phyloP scores from a whole-genome alignment of 1,140 invertebrate species.

The Drosophila sp. region DNA sequence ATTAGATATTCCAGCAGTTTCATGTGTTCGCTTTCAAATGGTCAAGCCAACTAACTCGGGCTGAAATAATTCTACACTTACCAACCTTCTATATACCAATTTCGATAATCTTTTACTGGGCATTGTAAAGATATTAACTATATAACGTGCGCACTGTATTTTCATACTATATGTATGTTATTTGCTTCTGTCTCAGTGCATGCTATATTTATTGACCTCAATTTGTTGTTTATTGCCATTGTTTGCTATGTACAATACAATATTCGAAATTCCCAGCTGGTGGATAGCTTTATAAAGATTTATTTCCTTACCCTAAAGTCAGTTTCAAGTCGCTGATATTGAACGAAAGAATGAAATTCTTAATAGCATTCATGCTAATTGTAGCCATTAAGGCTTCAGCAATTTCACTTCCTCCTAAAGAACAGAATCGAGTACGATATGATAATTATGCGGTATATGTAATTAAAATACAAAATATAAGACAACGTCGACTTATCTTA shows the following conservation, averaged over 20 bases:
- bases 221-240: background rate
- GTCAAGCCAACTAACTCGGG: background rate
- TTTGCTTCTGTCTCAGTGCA: background rate
- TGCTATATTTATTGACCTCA: conserved; percentile 2
- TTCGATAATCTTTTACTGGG: background rate
- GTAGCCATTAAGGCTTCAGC: conserved; percentile 1
- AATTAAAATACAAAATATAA: conserved; percentile 10
- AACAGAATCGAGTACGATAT: conserved; percentile 24
- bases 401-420: conserved; percentile 5
- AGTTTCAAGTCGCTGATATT: background rate
- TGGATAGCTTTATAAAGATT: conserved; percentile 3
- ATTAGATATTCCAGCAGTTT: background rate
- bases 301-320: background rate
- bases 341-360: conserved; percentile 17
- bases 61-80: background rate
- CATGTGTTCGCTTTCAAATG: conserved; percentile 16
- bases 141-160: background rate
- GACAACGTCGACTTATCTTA: conserved; percentile 27
- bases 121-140: conserved; percentile 1
- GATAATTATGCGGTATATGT: conserved; percentile 50
- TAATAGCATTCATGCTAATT: conserved; percentile 30
- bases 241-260: background rate
- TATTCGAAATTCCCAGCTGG: background rate
- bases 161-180: background rate
- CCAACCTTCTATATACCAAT: background rate